Evolutionary conservation across 1,140 invertebrate species (phyloP).

Genomic region (Gonioctena quinquepunctata): DNA sequence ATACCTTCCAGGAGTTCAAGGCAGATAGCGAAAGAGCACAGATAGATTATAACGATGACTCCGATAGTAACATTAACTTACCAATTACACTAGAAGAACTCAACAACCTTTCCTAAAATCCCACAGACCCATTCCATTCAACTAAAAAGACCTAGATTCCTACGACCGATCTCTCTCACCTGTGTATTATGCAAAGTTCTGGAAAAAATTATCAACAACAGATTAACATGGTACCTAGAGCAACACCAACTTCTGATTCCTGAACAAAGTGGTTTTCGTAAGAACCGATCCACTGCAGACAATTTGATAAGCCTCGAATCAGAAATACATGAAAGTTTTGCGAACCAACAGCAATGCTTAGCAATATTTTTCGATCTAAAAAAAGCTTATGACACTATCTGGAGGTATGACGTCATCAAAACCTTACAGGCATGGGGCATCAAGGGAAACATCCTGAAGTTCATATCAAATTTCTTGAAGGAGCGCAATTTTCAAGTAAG

Average conservation of each 20-base stretch:
- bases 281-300: slow-evolving; percentile 3
- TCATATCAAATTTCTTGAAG: slow-evolving; percentile 8
- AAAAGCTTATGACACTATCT: slow-evolving; percentile 21
- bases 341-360: slow-evolving; percentile 1
- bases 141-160: no score
- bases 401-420: slow-evolving; percentile 16
- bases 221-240: slow-evolving; percentile 11
- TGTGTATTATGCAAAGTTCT: no score
- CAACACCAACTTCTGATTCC: background rate
- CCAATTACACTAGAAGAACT: no score
- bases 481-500: slow-evolving; percentile 2
- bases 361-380: slow-evolving; percentile 24
- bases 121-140: no score
- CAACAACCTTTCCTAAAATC: no score
- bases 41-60: no score
- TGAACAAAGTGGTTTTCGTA: background rate
- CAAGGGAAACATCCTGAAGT: slow-evolving; percentile 6
- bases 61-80: no score
- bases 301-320: slow-evolving; percentile 3
- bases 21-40: no score
- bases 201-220: no score
- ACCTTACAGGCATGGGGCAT: background rate
- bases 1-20: no score
- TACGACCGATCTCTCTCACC: no score
- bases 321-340: slow-evolving; percentile 14